phyloP scores from a whole-genome alignment of 2,113 vertebrate species.

The Callocephalon fimbriatum region DNA sequence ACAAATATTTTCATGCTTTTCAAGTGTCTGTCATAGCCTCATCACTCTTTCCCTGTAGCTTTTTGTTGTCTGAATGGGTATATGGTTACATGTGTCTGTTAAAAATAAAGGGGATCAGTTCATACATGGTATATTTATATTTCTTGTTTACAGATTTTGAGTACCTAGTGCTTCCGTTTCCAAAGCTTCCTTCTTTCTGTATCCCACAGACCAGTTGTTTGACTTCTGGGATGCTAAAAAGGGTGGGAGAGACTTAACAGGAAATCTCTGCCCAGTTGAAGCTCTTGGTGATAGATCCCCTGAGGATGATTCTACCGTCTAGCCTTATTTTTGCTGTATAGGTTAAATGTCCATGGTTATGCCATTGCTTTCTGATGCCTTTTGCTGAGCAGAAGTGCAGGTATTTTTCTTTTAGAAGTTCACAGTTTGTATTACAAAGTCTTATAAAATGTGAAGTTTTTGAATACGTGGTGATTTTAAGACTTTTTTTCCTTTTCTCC shows the following conservation, averaged over 20 bases:
- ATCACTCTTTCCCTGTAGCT: slow-evolving; percentile 67
- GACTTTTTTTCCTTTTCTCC: slow-evolving; percentile 7
- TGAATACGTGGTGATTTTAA: slow-evolving; percentile 10
- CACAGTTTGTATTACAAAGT: neutral
- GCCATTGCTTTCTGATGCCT: slow-evolving; percentile 6
- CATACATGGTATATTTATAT: slow-evolving; percentile 27
- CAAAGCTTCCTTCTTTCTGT: slow-evolving; percentile 17
- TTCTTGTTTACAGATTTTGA: slow-evolving; percentile 33
- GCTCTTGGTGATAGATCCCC: slow-evolving; percentile 17
- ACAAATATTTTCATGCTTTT: slow-evolving; percentile 63
- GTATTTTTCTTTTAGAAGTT: slow-evolving; percentile 22
- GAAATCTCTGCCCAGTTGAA: slow-evolving; percentile 43
- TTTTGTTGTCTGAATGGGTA: slow-evolving; percentile 72
- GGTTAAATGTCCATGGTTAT: slow-evolving; percentile 26
- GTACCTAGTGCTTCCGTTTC: slow-evolving; percentile 9
- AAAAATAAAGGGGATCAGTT: slow-evolving; percentile 39
- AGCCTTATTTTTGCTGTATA: slow-evolving; percentile 29
- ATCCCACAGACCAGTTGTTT: slow-evolving; percentile 33
- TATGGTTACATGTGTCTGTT: slow-evolving; percentile 68
- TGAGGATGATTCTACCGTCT: neutral
- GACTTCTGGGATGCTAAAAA: slow-evolving; percentile 36
- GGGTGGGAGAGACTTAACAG: slow-evolving; percentile 51
- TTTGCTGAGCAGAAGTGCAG: slow-evolving; percentile 45
- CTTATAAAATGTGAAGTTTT: slow-evolving; percentile 33
- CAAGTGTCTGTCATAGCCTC: slow-evolving; percentile 68